Evolutionary conservation across 92 coral and sea anemone genomes (phyloP), one percentile per base, ranked within the genome.

Genomic region (Anthopleura xanthogrammica): DNA sequence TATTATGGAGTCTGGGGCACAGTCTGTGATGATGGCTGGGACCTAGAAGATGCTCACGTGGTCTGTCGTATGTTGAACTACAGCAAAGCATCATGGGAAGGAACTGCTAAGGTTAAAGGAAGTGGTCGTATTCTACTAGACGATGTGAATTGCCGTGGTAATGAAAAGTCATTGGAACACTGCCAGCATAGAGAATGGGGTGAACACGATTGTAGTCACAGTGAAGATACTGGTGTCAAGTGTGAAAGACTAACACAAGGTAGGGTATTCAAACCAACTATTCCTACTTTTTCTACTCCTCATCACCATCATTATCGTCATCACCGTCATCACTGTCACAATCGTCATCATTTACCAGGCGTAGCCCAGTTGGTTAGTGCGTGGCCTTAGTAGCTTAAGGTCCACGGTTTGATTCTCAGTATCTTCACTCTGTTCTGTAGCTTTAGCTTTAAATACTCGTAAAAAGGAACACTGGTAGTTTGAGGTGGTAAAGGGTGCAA

Each of bases 81-180:
- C 71, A 64, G 24, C 23, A 64, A 14, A 64, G 71, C 71, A 64
- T 64, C 24, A 9, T 64, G 71, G 71, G 40, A 29, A 64, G 71
- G 71, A 64, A 64, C 71, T 19, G 71, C 71, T n/a, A n/a, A 19
- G 24, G 71, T 64, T 17, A 3, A n/a, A 5, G 83, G 83, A 16
- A 80, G 75, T 80, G 83, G 83, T 65, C 13, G 7, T 29, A 80
- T 80, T 62, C 52, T 72, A 57, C 83, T 80, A 1, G 83, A 80
- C 36, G 23, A 80, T 20, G 83, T 80, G 3, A 52, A 17, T 39
- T 80, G 83, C 29, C n/a, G 16, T 1, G 76, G 83, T 20, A 74
- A 80, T 19, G 83, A 62, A 24, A 42, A 80, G 29, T 62, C 72
- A 17, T 42, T 80, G 52, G 72, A 52, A 52, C 36, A 80, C 10